Base-by-base conservation (phyloP, 2,113 vertebrate genomes). In the Tragulus kanchil region DNA sequence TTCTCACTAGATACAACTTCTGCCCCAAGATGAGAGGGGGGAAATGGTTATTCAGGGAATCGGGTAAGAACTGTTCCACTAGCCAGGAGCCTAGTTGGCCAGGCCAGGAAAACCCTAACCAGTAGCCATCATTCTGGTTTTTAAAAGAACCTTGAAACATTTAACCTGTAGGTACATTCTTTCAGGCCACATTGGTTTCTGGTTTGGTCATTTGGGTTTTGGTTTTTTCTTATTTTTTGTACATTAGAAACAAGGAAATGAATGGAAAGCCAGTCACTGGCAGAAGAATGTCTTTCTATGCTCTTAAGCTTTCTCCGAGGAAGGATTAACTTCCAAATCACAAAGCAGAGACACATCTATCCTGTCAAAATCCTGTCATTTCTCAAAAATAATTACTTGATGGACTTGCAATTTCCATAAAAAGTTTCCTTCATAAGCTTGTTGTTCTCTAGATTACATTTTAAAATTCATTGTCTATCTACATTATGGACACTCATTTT, bases 1-100 rank as follows among this genome's bases (percentile, higher is more conserved):
- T 89, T 95, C 97, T 97, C 94, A 79, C 82, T 93, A 96, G 85
- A 81, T 85, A 58, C 75, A 91, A 82, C 59, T 97, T 98, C 78
- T 97, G 56, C 85, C 71, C 75, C 48, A 96, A 75, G 67, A 94
- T 94, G 54, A 97, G 78, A 97, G 86, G 77, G 84, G n/a, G 96
- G 95, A 98, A 97, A 96, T n/a, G 31, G 64, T 71, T n/a, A n/a
- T 94, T 96, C 95, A 8, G 26, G 69, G 26, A 93, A 54, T 86
- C 54, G 89, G 19, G 52, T 12, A 64, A 96, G 77, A 96, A 77
- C 87, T 73, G 75, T 48, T 95, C 94, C 71, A 85, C 83, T 83
- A 93, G 88, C 78, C 85, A 94, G 50, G 52, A 77, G 94, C 90
- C n/a, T 96, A 89, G 73, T 50, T 71, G 88, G 42, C 26, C 25